Percentiles rank a stretch among this genome's conserved stretches.
Evolutionary conservation across 2,113 vertebrate species (phyloP).

Genomic region (Fregata magnificens): DNA sequence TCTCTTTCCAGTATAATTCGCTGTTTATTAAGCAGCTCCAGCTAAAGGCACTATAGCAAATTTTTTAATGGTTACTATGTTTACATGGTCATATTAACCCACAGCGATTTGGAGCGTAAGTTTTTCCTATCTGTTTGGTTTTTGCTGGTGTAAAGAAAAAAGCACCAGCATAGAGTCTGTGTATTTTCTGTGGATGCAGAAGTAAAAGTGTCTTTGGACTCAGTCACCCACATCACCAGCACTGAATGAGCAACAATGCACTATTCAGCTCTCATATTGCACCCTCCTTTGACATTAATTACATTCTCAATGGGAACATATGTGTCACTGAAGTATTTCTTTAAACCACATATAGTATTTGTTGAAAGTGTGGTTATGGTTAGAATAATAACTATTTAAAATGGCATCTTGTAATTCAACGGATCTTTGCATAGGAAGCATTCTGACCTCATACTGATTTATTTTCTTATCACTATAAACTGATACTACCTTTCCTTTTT

Average conservation of each 20-base stretch:
- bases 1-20: fast-evolving
- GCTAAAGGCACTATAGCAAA: background rate
- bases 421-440: background rate
- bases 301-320: background rate
- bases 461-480: background rate
- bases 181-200: background rate
- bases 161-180: background rate
- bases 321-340: background rate
- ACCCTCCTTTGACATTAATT: background rate
- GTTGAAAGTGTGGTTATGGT: background rate
- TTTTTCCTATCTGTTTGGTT: background rate
- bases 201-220: background rate
- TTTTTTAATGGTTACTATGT: background rate
- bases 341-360: background rate
- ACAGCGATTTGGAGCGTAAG: background rate
- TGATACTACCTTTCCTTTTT: background rate
- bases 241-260: background rate
- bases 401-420: background rate
- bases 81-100: background rate
- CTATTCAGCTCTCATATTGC: background rate
- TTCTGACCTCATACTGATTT: background rate
- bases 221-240: background rate
- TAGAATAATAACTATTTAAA: background rate
- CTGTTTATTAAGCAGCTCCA: background rate
- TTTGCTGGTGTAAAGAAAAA: background rate